Base-by-base conservation (phyloP, 2,113 vertebrate genomes). In the Accipiter cooperii region DNA sequence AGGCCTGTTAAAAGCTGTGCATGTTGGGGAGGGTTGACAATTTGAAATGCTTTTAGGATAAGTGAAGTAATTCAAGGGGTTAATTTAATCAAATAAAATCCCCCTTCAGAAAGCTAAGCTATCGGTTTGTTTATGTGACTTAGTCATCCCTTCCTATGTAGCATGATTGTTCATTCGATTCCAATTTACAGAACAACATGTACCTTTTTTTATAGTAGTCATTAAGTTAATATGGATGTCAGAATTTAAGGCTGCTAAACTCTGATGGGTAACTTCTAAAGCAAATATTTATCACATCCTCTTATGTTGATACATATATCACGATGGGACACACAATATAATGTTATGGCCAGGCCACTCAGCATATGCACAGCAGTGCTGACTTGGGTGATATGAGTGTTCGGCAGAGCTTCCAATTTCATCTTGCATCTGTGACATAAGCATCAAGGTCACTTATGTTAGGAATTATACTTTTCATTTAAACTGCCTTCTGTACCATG, bases 91-190 rank as follows among this genome's bases (percentile, higher is more conserved):
- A 87, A 83, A 73, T 69, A 57, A 74, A 86, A 68, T 70, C 17
- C 63, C 49, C 42, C 47, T 69, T 90, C 71, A 89, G 88, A 78
- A 90, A 87, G 63, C 77, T 46, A 70, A 80, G 79, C 52, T 69
- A 49, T 79, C 46, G 38, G 34, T 79, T 94, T 86, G n/a, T 82
- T 96, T 97, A 71, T 87, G 40, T 92, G 79, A 55, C 86, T 89
- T 90, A 92, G 65, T 86, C 81, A 93, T 94, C 91, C 52, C 78
- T 96, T 94, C 70, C 87, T 95, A 40, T 94, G 73, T 92, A 90
- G 84, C 79, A 34, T 68, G 90, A 81, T 75, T 97, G 90, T 96
- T 95, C 75, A 79, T 96, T 96, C 76, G 71, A 60, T 96, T 97
- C 90, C 89, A 74, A 22, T 86, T 96, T 93, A 81, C 51, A 69